Percentiles rank a stretch among this genome's conserved stretches.
phyloP scores from a whole-genome alignment of 2,888 invertebrate species.

The Aporophyla lueneburgensis region DNA sequence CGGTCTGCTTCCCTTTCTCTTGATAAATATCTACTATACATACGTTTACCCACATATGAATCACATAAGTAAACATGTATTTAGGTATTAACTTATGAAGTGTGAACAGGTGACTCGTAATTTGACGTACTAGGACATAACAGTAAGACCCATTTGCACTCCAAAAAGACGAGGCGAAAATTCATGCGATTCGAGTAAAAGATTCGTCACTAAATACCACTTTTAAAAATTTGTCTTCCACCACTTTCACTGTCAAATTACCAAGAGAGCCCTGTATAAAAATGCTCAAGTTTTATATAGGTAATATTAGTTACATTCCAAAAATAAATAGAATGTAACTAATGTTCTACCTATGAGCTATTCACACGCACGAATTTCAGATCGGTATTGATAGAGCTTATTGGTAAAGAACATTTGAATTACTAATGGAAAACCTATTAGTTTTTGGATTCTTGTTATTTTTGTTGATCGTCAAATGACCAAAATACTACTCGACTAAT shows the following conservation, averaged over 20 bases:
- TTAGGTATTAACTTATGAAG: not conserved
- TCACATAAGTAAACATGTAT: not conserved
- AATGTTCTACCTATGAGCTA: not conserved
- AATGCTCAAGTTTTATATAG: not conserved
- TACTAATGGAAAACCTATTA: slow-evolving; percentile 16
- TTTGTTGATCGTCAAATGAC: not conserved
- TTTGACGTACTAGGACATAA: too few relatives aligned
- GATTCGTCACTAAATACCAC: too few relatives aligned
- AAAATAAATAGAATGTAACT: slow-evolving; percentile 39
- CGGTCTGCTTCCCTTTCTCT: not conserved
- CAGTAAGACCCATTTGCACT: too few relatives aligned
- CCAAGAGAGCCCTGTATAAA: not conserved
- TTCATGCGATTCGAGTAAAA: too few relatives aligned
- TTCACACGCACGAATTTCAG: slow-evolving; percentile 28
- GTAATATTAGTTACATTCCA: too few relatives aligned
- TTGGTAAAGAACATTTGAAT: slow-evolving; percentile 9
- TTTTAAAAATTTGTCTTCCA: too few relatives aligned
- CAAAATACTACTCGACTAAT: not conserved
- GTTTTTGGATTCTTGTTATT: not conserved
- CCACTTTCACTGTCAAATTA: too few relatives aligned
- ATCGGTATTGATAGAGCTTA: slow-evolving; percentile 1
- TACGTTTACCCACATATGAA: too few relatives aligned
- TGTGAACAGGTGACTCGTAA: not conserved
- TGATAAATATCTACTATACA: not conserved
- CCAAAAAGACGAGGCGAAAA: too few relatives aligned